Base-by-base conservation (phyloP, 2,113 vertebrate species). In the Ailurus styani region DNA sequence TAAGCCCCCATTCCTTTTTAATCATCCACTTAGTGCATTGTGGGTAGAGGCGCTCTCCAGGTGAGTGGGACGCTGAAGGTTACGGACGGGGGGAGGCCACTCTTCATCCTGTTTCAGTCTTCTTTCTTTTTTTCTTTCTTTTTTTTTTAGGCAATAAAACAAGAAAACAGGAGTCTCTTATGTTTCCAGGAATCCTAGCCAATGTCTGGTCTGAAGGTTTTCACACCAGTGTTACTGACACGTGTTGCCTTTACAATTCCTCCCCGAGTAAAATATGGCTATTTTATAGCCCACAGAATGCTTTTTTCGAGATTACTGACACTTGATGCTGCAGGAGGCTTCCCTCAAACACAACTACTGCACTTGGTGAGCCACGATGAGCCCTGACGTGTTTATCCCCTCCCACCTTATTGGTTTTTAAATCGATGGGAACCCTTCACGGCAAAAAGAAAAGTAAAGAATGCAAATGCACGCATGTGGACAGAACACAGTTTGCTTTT, bases 1-100 rank as follows among this genome's bases (percentile, higher is more conserved):
- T 99, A 99, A 99, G 99, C 99, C 99, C 99, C 99, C 99, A 99
- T 99, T 99, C 99, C 99, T 99, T 99, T 99, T 99, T 99, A 99
- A 99, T 99, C 99, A 99, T 99, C 99, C 99, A 99, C 99, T 99
- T 99, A 99, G 99, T 99, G 99, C 99, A 99, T 99, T 99, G 98
- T 99, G 99, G 99, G 99, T 99, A 99, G 99, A 98, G 99, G 99
- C 27, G 98, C 99, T 99, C 99, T 99, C 99, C 99, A 99, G 99
- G 99, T 99, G 99, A 99, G 99, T 93, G 85, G 98, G 98, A 98
- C 98, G 98, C 99, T 99, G 98, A 98, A 98, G 99, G 99, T 98
- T 98, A 98, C 96, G 97, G 98, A 79, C 94, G 85, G 93, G 85
- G 93, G 95, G 97, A 98, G 92, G 73, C 93, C 97, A 92, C 96